These are phyloP conservation scores for Reticulitermes lucifugus DNA, from an alignment of 2,888 invertebrate genomes.

Conservation along the genomic window DNA sequence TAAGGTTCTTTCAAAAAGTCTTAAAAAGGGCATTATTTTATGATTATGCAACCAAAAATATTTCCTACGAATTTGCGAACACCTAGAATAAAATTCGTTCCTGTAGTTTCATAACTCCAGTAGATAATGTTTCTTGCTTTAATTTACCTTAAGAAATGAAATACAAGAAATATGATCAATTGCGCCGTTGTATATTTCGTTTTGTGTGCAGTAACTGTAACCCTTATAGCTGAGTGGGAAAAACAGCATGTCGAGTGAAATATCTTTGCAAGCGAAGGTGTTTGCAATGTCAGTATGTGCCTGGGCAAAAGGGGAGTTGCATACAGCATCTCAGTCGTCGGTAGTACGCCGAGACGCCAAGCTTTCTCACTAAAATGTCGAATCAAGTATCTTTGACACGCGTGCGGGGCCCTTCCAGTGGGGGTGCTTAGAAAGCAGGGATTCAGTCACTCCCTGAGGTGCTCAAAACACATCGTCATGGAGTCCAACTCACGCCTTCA, in stretches of 20 bases:
- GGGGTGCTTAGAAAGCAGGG: not conserved
- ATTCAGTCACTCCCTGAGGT: not conserved
- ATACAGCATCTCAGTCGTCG: conserved; percentile 35
- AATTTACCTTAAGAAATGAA: no score
- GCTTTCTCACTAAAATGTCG: conserved; percentile 31
- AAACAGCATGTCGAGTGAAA: not conserved
- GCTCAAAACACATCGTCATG: conserved; percentile 6
- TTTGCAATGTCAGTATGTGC: conserved; percentile 23
- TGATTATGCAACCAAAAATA: no score
- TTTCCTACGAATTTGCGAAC: no score
- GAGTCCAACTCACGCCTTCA: not conserved
- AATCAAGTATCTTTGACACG: not conserved
- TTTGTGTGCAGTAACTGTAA: not conserved
- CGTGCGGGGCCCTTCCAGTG: not conserved
- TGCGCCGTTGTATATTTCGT: no score
- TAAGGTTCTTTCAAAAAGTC: no score
- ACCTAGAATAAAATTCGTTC: no score
- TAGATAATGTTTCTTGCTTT: no score
- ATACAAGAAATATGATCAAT: no score
- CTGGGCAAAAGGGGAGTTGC: conserved; percentile 23
- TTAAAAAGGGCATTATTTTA: no score
- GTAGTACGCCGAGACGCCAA: conserved; percentile 27
- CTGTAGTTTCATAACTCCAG: no score
- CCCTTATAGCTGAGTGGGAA: not conserved
- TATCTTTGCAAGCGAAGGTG: conserved; percentile 33